Conservation (phyloP, 2,888 invertebrate genomes). For the Halictus ligatus region DNA sequence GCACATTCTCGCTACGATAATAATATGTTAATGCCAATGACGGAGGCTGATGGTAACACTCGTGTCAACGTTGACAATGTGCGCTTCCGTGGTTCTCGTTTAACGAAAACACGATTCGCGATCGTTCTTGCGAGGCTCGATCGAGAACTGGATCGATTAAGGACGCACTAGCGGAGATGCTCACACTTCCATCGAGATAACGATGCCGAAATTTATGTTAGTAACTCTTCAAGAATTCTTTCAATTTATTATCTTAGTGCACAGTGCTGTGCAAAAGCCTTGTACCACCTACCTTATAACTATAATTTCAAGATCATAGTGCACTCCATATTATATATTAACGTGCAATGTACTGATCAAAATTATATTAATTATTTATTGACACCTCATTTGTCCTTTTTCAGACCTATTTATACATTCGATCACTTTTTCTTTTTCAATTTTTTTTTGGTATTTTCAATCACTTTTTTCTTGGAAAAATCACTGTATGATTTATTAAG, state of each 20-base stretch:
- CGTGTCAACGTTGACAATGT: neutral
- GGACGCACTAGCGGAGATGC: neutral
- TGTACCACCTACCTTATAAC: neutral
- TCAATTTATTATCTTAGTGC: neutral
- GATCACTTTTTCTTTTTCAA: too few species aligned
- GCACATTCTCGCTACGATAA: neutral
- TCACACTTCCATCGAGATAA: neutral
- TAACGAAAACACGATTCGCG: neutral
- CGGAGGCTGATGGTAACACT: neutral
- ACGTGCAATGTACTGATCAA: too few species aligned
- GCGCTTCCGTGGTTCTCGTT: neutral
- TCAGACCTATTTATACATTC: neutral
- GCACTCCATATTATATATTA: neutral
- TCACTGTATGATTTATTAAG: neutral
- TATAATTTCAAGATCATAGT: too few species aligned
- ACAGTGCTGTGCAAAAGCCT: neutral
- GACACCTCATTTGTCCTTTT: too few species aligned
- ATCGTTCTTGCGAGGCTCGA: neutral
- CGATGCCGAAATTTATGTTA: neutral
- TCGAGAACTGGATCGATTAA: neutral
- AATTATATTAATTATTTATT: too few species aligned
- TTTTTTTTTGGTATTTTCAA: neutral
- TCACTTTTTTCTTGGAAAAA: neutral
- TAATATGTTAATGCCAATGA: constrained; percentile 14
- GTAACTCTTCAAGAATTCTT: neutral